Evolutionary conservation across 2,113 vertebrate species (phyloP), one percentile per base, ranked within the genome.

Genomic region (Takifugu flavidus): DNA sequence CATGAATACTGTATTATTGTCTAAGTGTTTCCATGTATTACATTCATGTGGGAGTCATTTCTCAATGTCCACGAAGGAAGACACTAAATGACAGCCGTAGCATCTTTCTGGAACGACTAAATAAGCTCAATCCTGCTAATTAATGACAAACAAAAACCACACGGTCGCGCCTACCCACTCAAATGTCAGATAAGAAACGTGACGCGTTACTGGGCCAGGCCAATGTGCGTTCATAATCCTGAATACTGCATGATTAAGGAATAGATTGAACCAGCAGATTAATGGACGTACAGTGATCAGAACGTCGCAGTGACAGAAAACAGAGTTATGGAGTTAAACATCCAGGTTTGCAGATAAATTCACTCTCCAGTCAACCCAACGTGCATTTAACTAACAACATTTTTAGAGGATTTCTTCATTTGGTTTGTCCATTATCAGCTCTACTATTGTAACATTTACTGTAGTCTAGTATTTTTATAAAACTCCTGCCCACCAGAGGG

Each of bases 101-200:
- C 11, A 10, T 39, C 34, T 39, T 39, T 39, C 7, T 10, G 11
- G 34, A 39, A 39, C 1, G 8, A 39, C 34, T 10, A 39, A 39
- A 39, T 11, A 11, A 39, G 34, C 5, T 43, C 39, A 29, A 72
- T 79, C 71, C 62, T 77, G 50, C 45, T 45, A 43, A 57, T 53
- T 45, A 59, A 43, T 14, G 25, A 49, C 50, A 43, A 58, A 42
- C 5, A 2, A 2, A 59, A 58, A 39, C 25, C 5, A 29, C 47
- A 46, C 59, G 43, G 49, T 53, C 2, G 7, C 39, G 27, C 50
- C 54, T 56, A 63, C 63, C 67, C 43, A 52, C 42, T 44, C 39
- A 20, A 53, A 64, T 13, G 57, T 13, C 3, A 60, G 70, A 84
- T 69, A 78, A 66, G 63, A 61, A 51, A 67, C n/a, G 4, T 5